Conservation (phyloP, 2,113 vertebrate genomes). For the Sakesphorus luctuosus region DNA sequence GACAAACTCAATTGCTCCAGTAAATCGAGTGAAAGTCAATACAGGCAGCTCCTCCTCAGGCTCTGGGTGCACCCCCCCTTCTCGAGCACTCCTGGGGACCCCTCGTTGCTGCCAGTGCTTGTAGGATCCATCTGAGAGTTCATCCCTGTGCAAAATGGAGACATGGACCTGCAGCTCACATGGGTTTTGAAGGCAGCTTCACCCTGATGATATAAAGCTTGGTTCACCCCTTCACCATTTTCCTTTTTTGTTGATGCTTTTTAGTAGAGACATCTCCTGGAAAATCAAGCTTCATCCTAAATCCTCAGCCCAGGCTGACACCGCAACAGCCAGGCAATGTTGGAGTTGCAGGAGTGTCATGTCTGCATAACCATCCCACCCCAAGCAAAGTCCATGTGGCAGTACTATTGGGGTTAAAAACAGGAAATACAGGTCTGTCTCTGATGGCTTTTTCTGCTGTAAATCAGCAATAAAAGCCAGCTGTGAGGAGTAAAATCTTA, state of each 20-base stretch:
- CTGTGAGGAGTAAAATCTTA: neutral
- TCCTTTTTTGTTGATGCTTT: neutral
- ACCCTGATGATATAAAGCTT: neutral
- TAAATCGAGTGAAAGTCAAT: constrained; percentile 92
- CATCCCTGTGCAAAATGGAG: neutral
- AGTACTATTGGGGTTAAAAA: neutral
- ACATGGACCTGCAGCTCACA: fast-evolving
- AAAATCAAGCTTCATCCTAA: neutral
- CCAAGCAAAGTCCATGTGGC: neutral
- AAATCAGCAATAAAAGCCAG: neutral
- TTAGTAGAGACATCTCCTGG: neutral
- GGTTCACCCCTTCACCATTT: neutral
- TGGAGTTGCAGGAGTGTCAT: neutral
- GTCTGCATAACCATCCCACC: neutral
- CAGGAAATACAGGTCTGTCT: neutral
- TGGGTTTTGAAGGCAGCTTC: neutral
- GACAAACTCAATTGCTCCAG: constrained; percentile 89
- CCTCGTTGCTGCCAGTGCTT: neutral
- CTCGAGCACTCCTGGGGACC: neutral
- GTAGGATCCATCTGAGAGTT: neutral
- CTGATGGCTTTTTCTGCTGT: neutral
- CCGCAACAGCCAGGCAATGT: fast-evolving
- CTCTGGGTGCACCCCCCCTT: neutral
- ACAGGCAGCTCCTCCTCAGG: constrained; percentile 44
- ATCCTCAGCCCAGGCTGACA: neutral